Evolutionary conservation across 2,113 vertebrate species (phyloP), one percentile per base, ranked within the genome.

Genomic region (Cephalopterus ornatus): DNA sequence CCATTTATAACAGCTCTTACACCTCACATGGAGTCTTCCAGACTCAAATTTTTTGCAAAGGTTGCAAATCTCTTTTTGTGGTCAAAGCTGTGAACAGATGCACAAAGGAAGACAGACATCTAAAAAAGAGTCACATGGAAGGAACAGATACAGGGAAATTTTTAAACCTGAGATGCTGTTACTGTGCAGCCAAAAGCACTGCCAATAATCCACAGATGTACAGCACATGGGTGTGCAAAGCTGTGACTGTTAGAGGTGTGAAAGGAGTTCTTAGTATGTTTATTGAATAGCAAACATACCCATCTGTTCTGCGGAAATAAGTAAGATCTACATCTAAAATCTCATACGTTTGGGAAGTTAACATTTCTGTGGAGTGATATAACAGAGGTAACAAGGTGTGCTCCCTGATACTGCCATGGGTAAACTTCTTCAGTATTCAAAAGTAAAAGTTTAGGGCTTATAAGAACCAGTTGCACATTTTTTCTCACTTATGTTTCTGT

Each of bases 181-280:
- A 92, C 96, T 91, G 92, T 91, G 93, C 76, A 97, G 90, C 68
- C 83, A 93, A 95, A 90, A 79, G 79, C 88, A 65, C 46, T 95
- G 96, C 92, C 96, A 97, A 7, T 81, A 94, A 89, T 52, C 80
- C 88, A 81, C 95, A 96, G 96, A 96, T 96, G 96, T 91, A 97
- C 73, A 89, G 65, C 93, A 95, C 96, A 95, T 81, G 96, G 88
- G 92, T 91, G 93, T 94, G 91, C 70, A 96, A 96, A 97, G 83
- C 95, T 96, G 92, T 92, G 95, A 92, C 91, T 95, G 86, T 95
- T 94, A 91, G 91, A 97, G 92, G 96, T 96, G 96, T 85, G 95
- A 96, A 93, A 90, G 85, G 73, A 95, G 85, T 93, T 94, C 88
- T 97, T 93, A 46, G 72, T 91, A 78, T 96, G 88, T 94, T 97